A percentile compares a stretch with the other conserved stretches of the same genome.
Conservation (phyloP, 2,797 vertebrate genomes). For the Notolepis coatsorum region DNA sequence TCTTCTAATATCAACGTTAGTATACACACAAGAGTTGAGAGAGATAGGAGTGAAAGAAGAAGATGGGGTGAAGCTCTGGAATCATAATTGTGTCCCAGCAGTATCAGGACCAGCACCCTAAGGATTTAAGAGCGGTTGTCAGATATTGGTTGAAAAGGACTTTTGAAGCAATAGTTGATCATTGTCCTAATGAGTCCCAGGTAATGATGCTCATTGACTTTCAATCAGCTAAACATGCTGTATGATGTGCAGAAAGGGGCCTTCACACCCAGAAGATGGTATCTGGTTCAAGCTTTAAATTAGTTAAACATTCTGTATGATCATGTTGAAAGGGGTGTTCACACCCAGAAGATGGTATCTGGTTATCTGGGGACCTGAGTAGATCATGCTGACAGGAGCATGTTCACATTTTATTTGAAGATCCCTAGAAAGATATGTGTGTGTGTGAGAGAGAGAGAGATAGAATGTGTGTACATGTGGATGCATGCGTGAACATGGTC, state of each 20-base stretch:
- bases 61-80: neutral
- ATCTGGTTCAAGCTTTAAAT: neutral
- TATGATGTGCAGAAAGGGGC: neutral
- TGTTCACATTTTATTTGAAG: too few species aligned
- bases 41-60: constrained; percentile 15
- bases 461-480: too few species aligned
- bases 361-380: too few species aligned
- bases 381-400: too few species aligned
- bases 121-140: constrained; percentile 20
- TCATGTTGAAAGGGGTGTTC: too few species aligned
- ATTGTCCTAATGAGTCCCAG: constrained; percentile 9
- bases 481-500: too few species aligned
- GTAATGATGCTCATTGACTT: constrained; percentile 27
- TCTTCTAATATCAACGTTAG: neutral
- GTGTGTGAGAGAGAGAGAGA: too few species aligned
- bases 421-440: too few species aligned
- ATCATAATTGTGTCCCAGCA: constrained; percentile 28
- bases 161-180: constrained; percentile 24
- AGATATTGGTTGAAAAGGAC: constrained; percentile 9
- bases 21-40: constrained; percentile 31
- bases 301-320: too few species aligned
- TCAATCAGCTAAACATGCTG: constrained; percentile 12
- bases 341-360: too few species aligned
- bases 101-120: constrained; percentile 12
- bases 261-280: neutral